These are phyloP conservation scores for Nephrotoma flavescens DNA, from an alignment of 2,888 invertebrate genomes.

Conservation along the genomic window DNA sequence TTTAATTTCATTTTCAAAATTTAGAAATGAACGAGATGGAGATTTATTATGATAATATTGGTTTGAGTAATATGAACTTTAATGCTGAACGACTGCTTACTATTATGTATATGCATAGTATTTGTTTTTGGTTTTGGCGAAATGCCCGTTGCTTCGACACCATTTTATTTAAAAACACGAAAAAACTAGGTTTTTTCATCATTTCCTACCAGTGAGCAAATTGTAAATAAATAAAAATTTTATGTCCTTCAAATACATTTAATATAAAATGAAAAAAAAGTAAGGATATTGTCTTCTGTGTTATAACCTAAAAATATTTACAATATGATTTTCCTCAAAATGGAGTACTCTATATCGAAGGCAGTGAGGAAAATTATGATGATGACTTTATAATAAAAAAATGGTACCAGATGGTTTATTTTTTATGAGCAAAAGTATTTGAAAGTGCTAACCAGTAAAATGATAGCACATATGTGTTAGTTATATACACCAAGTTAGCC, in stretches of 20 bases:
- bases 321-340: neutral
- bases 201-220: neutral
- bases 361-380: neutral
- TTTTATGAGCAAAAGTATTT: neutral
- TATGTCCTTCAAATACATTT: neutral
- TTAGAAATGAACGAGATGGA: neutral
- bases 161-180: neutral
- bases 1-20: neutral
- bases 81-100: too few relatives aligned
- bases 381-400: neutral
- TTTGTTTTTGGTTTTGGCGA: neutral
- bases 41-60: neutral
- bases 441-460: neutral
- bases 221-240: neutral
- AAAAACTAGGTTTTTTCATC: neutral
- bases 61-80: neutral
- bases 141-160: conserved; percentile 1
- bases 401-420: neutral
- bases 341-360: neutral
- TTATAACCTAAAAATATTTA: neutral
- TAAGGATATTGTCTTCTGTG: neutral
- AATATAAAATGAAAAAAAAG: neutral
- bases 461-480: neutral
- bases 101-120: neutral
- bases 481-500: neutral